phyloP scores from a whole-genome alignment of 1,140 invertebrate genomes.

The Diabrotica undecimpunctata region DNA sequence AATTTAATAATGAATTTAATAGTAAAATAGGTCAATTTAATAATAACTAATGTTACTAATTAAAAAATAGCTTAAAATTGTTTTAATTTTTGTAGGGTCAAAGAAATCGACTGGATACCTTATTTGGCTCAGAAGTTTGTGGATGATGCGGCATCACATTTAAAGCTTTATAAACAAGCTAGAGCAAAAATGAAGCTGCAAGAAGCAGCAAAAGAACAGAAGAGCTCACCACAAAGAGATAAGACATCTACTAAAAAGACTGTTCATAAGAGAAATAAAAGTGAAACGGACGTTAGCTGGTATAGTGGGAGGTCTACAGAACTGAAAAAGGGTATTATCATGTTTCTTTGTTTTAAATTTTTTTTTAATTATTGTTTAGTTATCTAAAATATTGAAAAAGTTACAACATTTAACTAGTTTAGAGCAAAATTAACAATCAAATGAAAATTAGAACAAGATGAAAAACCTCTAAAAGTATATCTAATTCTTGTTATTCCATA shows the following conservation, averaged over 20 bases:
- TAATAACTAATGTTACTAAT: too few relatives aligned
- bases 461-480: too few relatives aligned
- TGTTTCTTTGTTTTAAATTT: too few relatives aligned
- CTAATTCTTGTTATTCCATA: too few relatives aligned
- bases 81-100: slow-evolving; percentile 59
- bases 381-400: too few relatives aligned
- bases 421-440: too few relatives aligned
- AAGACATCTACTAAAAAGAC: slow-evolving; percentile 50
- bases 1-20: too few relatives aligned
- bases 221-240: slow-evolving; percentile 51
- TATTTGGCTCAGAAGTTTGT: slow-evolving; percentile 82
- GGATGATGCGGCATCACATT: slow-evolving; percentile 85
- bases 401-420: too few relatives aligned
- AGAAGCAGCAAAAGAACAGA: slow-evolving; percentile 50
- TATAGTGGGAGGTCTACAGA: slow-evolving; percentile 49
- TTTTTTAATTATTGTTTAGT: too few relatives aligned
- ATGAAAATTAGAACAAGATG: too few relatives aligned
- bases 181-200: slow-evolving; percentile 58
- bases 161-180: slow-evolving; percentile 77
- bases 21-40: too few relatives aligned
- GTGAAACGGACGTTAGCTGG: slow-evolving; percentile 67
- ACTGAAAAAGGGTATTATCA: slow-evolving; percentile 31
- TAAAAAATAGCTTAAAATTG: background rate
- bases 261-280: slow-evolving; percentile 62
- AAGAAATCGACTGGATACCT: slow-evolving; percentile 85